These are phyloP conservation scores for Balaenoptera acutorostrata DNA, from an alignment of 2,113 vertebrate genomes.

Conservation along the genomic window DNA sequence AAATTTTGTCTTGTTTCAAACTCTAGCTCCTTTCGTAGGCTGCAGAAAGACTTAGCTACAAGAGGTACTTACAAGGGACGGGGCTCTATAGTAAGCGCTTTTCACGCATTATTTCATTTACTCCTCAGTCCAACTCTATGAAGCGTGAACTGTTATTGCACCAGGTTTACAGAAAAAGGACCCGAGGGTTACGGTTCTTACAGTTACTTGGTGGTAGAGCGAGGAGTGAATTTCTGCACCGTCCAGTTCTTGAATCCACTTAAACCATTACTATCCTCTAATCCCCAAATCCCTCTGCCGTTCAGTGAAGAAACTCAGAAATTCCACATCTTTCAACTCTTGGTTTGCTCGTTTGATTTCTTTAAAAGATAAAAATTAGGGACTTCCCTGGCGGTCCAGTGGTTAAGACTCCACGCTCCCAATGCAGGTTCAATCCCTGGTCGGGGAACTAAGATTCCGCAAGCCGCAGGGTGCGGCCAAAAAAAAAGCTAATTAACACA, in stretches of 20 bases:
- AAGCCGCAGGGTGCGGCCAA: too few species aligned
- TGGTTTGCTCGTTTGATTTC: neutral
- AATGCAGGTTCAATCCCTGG: too few species aligned
- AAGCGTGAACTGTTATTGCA: neutral
- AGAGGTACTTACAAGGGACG: neutral
- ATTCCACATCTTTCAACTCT: neutral
- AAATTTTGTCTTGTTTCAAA: neutral
- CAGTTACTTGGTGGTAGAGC: neutral
- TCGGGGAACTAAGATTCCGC: too few species aligned
- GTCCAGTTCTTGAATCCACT: neutral
- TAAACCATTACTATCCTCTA: neutral
- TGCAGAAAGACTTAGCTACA: neutral
- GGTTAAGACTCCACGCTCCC: too few species aligned
- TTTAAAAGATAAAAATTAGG: neutral
- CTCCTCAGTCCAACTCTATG: neutral
- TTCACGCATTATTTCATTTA: neutral
- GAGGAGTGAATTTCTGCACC: neutral
- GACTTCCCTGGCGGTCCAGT: too few species aligned
- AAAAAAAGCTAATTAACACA: too few species aligned
- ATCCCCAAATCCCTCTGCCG: neutral
- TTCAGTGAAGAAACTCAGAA: neutral
- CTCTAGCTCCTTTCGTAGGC: neutral
- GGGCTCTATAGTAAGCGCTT: neutral
- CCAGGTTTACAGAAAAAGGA: neutral
- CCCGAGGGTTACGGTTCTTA: neutral